Evolutionary conservation across 2,797 vertebrate genomes (phyloP).

Genomic region (Enteromius fasciolatus): DNA sequence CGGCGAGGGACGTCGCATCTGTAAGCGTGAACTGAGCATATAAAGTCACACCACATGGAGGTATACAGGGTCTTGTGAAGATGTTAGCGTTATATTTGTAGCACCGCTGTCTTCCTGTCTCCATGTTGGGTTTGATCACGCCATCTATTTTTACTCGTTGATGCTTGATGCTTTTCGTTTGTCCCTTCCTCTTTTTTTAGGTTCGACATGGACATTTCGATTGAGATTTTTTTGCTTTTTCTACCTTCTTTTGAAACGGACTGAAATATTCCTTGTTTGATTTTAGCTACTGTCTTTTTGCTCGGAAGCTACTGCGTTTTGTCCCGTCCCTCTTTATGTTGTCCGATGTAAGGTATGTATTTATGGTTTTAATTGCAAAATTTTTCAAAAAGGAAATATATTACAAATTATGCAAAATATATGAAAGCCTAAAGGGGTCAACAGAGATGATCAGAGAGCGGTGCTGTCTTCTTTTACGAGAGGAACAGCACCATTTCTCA

Average conservation of each 20-base stretch:
- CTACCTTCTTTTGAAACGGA: slow-evolving; percentile 45
- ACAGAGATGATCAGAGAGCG: slow-evolving; percentile 57
- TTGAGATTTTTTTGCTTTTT: slow-evolving; percentile 27
- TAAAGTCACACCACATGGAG: slow-evolving; percentile 69
- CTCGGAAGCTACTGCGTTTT: slow-evolving; percentile 46
- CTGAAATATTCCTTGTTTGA: slow-evolving; percentile 79
- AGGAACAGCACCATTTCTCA: slow-evolving; percentile 70
- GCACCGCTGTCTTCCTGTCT: slow-evolving; percentile 96
- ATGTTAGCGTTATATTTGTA: slow-evolving; percentile 97
- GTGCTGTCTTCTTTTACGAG: slow-evolving; percentile 52
- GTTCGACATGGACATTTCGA: slow-evolving; percentile 38
- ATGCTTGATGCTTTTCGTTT: slow-evolving; percentile 64
- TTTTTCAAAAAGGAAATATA: slow-evolving; percentile 68
- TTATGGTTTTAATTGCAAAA: slow-evolving; percentile 78
- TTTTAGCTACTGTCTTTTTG: slow-evolving; percentile 68
- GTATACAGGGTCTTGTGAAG: slow-evolving; percentile 99
- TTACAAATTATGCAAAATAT: slow-evolving; percentile 85
- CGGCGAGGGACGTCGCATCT: slow-evolving; percentile 36
- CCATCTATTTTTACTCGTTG: slow-evolving; percentile 68
- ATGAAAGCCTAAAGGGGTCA: slow-evolving; percentile 71
- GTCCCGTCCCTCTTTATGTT: slow-evolving; percentile 74
- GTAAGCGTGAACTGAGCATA: slow-evolving; percentile 56
- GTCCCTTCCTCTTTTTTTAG: slow-evolving; percentile 70
- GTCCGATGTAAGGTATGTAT: slow-evolving; percentile 77
- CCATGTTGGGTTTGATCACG: slow-evolving; percentile 65